Conservation (phyloP, 1,140 invertebrate genomes). For the Metopolophium dirhodum region DNA sequence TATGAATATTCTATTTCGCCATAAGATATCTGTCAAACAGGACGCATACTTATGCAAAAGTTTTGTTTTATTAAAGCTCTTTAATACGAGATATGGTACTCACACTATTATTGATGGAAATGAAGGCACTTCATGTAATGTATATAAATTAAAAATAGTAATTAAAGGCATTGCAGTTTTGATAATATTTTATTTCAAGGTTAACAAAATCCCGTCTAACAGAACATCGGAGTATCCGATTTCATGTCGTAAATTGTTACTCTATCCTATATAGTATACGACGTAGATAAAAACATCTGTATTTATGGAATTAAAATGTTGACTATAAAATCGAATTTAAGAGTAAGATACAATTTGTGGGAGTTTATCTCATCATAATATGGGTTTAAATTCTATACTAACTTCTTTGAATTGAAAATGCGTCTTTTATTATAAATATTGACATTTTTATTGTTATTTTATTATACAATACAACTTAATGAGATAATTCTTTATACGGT, state of each 20-base stretch:
- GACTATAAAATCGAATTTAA: neutral
- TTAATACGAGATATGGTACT: neutral
- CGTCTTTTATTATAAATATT: neutral
- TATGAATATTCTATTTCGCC: neutral
- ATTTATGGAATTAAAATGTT: slow-evolving; percentile 16
- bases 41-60: neutral
- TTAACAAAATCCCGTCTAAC: neutral
- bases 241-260: neutral
- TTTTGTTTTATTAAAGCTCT: neutral
- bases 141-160: neutral
- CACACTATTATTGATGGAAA: neutral
- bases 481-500: neutral
- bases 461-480: neutral
- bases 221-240: neutral
- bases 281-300: neutral
- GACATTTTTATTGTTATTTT: neutral
- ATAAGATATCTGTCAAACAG: neutral
- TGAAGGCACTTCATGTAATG: neutral
- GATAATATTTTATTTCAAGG: neutral
- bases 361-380: neutral
- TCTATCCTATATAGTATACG: neutral
- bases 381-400: neutral
- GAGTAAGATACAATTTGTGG: neutral
- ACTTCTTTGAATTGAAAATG: neutral
- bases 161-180: neutral